Conservation (phyloP, 1,140 invertebrate species). For the Drosophila parabipectinata region DNA sequence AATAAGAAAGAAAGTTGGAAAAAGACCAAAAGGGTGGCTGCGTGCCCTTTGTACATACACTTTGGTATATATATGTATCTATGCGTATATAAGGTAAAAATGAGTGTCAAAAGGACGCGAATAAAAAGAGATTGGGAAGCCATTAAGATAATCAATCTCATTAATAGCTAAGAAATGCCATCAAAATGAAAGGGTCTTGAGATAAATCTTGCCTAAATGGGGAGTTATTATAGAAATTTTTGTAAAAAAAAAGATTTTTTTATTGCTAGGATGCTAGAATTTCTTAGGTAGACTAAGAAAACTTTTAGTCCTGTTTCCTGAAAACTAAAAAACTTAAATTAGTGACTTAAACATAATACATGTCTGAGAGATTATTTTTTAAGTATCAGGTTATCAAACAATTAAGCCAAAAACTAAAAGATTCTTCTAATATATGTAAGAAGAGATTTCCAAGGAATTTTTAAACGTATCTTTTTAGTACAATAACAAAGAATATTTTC, state of each 20-base stretch:
- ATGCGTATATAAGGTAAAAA: background rate
- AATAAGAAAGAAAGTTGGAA: slow-evolving; percentile 36
- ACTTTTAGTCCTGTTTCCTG: too few relatives aligned
- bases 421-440: too few relatives aligned
- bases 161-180: slow-evolving; percentile 16
- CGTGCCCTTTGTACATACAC: background rate
- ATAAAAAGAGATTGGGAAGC: slow-evolving; percentile 38
- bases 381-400: too few relatives aligned
- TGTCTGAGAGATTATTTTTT: too few relatives aligned
- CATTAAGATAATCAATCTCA: slow-evolving; percentile 54
- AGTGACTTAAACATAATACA: too few relatives aligned
- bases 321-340: background rate
- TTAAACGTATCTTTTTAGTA: too few relatives aligned
- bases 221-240: background rate
- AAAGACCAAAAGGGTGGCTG: slow-evolving; percentile 15
- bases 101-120: slow-evolving; percentile 10
- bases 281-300: too few relatives aligned
- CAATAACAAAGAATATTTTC: too few relatives aligned
- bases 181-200: background rate
- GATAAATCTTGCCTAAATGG: background rate
- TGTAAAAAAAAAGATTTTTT: background rate
- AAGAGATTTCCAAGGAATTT: too few relatives aligned
- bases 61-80: background rate
- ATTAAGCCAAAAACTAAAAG: too few relatives aligned
- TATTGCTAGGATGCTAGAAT: background rate